Evolutionary conservation across 37 sponge, comb jelly and placozoan species (phyloP).

Genomic region (Spongilla lacustris): DNA sequence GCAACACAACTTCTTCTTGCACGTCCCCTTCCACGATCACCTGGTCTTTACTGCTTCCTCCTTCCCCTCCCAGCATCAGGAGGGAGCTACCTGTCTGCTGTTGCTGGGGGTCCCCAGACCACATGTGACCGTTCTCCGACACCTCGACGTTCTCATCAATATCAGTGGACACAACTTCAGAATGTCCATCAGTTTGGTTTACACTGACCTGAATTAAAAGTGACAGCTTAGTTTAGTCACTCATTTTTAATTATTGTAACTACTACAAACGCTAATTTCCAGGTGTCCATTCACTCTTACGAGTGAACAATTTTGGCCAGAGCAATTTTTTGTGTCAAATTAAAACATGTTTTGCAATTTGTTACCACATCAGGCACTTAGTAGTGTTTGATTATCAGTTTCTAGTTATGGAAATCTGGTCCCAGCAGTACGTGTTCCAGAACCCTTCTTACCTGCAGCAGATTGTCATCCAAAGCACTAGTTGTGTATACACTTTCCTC

Average conservation of each 20-base stretch:
- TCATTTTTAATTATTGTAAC: no score
- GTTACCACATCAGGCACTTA: no score
- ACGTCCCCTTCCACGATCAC: conserved; percentile 4
- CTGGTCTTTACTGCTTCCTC: conserved; percentile 14
- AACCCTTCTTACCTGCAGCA: background rate
- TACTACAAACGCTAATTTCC: no score
- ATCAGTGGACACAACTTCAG: conserved; percentile 3
- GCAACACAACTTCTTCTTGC: conserved; percentile 42
- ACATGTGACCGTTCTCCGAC: conserved; percentile 48
- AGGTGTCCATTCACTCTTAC: no score
- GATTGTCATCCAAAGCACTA: background rate
- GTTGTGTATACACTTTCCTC: conserved; percentile 1
- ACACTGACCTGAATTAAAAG: conserved; percentile 4
- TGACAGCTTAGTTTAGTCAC: no score
- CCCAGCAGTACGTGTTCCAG: no score
- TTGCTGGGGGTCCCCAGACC: conserved; percentile 20
- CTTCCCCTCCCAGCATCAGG: conserved; percentile 45
- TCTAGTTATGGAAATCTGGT: no score
- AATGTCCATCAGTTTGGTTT: background rate
- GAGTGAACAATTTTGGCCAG: background rate
- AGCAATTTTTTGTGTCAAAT: no score
- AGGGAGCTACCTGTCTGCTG: background rate
- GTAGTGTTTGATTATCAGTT: no score
- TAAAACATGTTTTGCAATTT: no score
- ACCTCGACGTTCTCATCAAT: conserved; percentile 7